A percentile compares a stretch with the other conserved stretches of the same genome.
Evolutionary conservation across 2,113 vertebrate species (phyloP).

Genomic region (Hippocampus guttulatus): DNA sequence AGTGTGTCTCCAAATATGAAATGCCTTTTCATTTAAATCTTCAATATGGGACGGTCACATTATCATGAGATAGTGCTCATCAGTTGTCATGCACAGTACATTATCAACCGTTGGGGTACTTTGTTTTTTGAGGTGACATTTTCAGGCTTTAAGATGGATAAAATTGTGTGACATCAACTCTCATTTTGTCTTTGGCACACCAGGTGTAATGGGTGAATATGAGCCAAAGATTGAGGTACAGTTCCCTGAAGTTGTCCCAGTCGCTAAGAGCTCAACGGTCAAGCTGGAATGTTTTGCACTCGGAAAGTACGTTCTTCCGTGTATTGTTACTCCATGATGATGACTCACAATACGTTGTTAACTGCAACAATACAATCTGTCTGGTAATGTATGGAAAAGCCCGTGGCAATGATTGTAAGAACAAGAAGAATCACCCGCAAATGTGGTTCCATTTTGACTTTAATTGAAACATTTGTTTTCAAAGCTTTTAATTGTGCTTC

Average conservation of each 20-base stretch:
- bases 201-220: slow-evolving; percentile 97
- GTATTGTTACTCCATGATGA: slow-evolving; percentile 8
- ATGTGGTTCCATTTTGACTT: slow-evolving; percentile 1
- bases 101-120: background rate
- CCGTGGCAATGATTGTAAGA: slow-evolving; percentile 6
- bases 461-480: no score
- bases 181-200: slow-evolving; percentile 30
- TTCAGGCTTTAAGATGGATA: slow-evolving; percentile 16
- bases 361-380: slow-evolving; percentile 9
- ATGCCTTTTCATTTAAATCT: no score
- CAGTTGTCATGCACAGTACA: background rate
- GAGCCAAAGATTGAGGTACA: slow-evolving; percentile 98
- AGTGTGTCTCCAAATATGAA: no score
- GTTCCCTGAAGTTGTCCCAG: slow-evolving; percentile 85
- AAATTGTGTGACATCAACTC: slow-evolving; percentile 4
- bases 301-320: slow-evolving; percentile 84
- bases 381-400: slow-evolving; percentile 7
- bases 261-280: slow-evolving; percentile 84
- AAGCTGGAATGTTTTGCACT: slow-evolving; percentile 94
- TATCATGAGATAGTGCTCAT: no score
- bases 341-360: slow-evolving; percentile 20
- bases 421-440: slow-evolving; percentile 11
- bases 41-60: no score
- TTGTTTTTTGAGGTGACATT: slow-evolving; percentile 23
- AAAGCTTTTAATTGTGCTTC: no score